A percentile compares a stretch with the other conserved stretches of the same genome.
Conservation (phyloP, 2,797 vertebrate species). For the Chaetophractus vellerosus region DNA sequence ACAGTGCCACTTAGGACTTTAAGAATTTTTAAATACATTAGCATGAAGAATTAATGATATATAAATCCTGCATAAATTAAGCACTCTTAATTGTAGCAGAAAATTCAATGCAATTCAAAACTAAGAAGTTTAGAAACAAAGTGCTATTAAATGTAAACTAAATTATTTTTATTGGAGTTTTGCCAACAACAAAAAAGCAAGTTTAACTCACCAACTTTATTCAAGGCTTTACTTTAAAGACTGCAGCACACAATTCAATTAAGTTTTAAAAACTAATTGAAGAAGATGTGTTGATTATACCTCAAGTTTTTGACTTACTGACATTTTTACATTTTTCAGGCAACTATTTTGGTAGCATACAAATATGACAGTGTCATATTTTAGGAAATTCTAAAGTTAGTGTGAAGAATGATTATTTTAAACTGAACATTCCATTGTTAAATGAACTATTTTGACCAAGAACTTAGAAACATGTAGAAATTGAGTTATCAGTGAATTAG, state of each 20-base stretch:
- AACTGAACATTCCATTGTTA: conserved; percentile 25
- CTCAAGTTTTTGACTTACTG: not conserved
- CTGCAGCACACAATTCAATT: conserved; percentile 1
- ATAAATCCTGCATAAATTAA: conserved; percentile 53
- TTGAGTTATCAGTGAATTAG: conserved; percentile 31
- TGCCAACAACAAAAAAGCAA: conserved; percentile 43
- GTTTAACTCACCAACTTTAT: conserved; percentile 48
- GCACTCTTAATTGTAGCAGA: not conserved
- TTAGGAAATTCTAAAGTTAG: conserved; percentile 63
- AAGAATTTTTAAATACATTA: conserved; percentile 41
- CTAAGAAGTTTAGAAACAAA: conserved; percentile 58
- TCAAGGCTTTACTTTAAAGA: conserved; percentile 50
- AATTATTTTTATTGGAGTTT: conserved; percentile 62
- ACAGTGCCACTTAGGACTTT: conserved; percentile 28
- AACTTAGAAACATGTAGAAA: conserved; percentile 55
- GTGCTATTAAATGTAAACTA: conserved; percentile 58
- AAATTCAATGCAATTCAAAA: conserved; percentile 66
- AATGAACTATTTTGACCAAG: conserved; percentile 49
- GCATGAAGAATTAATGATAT: conserved; percentile 29
- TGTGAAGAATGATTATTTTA: conserved; percentile 26
- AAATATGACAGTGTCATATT: conserved; percentile 41
- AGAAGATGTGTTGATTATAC: conserved; percentile 4
- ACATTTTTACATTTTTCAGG: conserved; percentile 35
- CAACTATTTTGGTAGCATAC: conserved; percentile 52
- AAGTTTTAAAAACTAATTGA: conserved; percentile 60